phyloP scores from a whole-genome alignment of 2,888 invertebrate genomes.

The Uropetala carovei region DNA sequence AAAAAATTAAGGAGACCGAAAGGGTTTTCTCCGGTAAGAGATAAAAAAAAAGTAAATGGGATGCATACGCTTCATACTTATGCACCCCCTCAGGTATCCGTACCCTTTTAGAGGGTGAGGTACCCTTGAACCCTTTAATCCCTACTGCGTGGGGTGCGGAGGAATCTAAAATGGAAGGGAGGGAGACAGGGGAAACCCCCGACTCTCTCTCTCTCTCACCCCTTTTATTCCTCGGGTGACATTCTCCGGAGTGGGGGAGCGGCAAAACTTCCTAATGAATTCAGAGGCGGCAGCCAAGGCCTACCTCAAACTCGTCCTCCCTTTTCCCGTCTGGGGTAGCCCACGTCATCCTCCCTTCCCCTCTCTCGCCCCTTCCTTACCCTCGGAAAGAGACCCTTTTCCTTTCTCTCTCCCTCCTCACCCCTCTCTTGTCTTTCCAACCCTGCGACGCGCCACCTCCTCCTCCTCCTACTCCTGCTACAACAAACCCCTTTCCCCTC shows the following conservation, averaged over 20 bases:
- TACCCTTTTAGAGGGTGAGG: not conserved
- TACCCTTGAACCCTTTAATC: not conserved
- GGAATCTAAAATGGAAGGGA: not conserved
- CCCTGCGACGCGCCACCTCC: not conserved
- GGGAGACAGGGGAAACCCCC: constrained; percentile 44
- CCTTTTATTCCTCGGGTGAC: constrained; percentile 19
- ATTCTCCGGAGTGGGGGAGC: constrained; percentile 16
- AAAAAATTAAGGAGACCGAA: not conserved
- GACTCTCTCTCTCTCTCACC: not conserved
- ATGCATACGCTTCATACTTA: constrained; percentile 3
- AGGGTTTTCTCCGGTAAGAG: not conserved
- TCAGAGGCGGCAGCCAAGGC: constrained; percentile 41
- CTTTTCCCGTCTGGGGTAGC: not conserved
- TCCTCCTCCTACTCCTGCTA: not conserved
- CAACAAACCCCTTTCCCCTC: not conserved
- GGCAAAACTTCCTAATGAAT: constrained; percentile 60
- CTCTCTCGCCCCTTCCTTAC: not conserved
- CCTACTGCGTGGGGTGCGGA: not conserved
- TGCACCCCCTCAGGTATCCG: not conserved
- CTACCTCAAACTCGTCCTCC: constrained; percentile 54
- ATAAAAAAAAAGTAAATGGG: not conserved
- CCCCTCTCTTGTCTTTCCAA: constrained; percentile 20
- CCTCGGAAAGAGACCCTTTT: not conserved
- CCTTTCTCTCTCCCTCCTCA: not conserved
- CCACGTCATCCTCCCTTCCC: not conserved